Conservation (phyloP, 2,113 vertebrate species). For the Cyanistes caeruleus region DNA sequence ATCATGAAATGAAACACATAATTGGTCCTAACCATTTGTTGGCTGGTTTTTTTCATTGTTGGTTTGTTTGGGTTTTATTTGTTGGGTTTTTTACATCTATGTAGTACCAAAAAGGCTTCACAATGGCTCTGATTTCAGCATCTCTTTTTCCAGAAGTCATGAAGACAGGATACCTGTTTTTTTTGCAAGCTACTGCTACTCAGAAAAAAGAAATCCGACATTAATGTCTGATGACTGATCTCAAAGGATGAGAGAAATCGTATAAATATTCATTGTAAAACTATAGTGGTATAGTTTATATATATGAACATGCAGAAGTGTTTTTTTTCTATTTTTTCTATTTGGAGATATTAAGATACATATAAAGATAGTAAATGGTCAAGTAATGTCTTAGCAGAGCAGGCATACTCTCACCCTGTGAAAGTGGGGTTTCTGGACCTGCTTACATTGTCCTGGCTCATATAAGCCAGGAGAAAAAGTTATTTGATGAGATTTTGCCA, state of each 20-base stretch:
- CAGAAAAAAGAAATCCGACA: background rate
- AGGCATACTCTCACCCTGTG: background rate
- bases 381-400: background rate
- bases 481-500: background rate
- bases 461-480: background rate
- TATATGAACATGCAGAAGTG: too few relatives aligned
- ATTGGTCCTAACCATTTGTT: background rate
- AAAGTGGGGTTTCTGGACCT: background rate
- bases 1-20: background rate
- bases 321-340: too few relatives aligned
- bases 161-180: background rate
- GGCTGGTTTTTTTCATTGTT: too few relatives aligned
- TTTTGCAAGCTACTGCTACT: background rate
- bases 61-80: background rate
- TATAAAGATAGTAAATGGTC: background rate
- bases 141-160: background rate
- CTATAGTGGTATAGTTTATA: too few relatives aligned
- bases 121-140: background rate
- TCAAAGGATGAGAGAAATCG: background rate
- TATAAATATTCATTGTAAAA: background rate
- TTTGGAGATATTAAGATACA: background rate
- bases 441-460: background rate
- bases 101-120: background rate
- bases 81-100: background rate
- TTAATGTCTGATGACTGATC: background rate